Evolutionary conservation across 2,113 vertebrate species (phyloP).

Genomic region (Hippocampus guttulatus): DNA sequence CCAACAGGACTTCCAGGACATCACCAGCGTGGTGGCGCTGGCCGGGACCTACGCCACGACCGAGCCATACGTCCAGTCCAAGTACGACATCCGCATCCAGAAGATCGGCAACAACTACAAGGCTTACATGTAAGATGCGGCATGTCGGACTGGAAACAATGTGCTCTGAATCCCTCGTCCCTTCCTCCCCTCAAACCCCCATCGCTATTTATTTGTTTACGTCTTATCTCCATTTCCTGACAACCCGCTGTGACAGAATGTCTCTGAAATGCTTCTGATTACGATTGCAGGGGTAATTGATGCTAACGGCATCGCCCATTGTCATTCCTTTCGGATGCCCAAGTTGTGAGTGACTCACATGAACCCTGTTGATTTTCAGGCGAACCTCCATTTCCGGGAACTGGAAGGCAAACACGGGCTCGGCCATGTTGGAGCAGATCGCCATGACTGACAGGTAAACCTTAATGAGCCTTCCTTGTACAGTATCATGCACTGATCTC

Average conservation of each 20-base stretch:
- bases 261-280: conserved; percentile 17
- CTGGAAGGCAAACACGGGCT: conserved; percentile 98
- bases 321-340: neutral
- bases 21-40: conserved; percentile 91
- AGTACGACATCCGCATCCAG: conserved; percentile 95
- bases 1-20: conserved; percentile 90
- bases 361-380: conserved; percentile 65
- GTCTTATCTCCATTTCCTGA: neutral
- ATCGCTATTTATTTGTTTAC: conserved; percentile 23
- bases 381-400: conserved; percentile 97
- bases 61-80: conserved; percentile 90
- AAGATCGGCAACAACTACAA: conserved; percentile 98
- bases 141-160: neutral
- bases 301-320: neutral
- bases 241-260: conserved; percentile 1
- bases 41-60: conserved; percentile 90
- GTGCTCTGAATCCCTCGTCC: neutral
- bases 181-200: conserved; percentile 1
- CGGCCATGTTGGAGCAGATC: conserved; percentile 96
- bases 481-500: neutral
- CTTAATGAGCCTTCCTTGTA: neutral
- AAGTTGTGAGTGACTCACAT: conserved; percentile 7
- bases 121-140: conserved; percentile 88
- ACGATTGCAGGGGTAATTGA: neutral
- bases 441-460: conserved; percentile 96